Conservation (phyloP, 2,797 vertebrate species). For the Trichosurus vulpecula region DNA sequence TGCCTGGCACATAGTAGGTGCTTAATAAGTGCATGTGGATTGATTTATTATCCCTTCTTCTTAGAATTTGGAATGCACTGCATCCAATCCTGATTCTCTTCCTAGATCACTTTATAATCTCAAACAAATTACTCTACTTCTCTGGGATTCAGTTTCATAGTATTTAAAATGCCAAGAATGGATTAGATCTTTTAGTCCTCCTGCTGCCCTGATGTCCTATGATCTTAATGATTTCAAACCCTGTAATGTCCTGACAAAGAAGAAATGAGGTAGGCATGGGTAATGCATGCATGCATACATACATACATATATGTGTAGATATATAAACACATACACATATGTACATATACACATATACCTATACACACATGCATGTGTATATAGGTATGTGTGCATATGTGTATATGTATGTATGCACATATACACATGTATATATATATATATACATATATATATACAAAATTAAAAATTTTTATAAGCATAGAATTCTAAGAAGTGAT, state of each 20-base stretch:
- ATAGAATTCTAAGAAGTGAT: constrained; percentile 15
- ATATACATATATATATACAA: too few relatives aligned
- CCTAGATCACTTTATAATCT: not conserved
- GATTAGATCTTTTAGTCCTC: not conserved
- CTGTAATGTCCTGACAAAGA: not conserved
- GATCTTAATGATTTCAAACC: not conserved
- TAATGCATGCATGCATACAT: too few relatives aligned
- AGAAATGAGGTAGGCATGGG: not conserved
- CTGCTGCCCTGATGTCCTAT: not conserved
- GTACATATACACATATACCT: too few relatives aligned
- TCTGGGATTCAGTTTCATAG: not conserved
- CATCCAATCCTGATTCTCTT: not conserved
- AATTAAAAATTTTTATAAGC: not conserved
- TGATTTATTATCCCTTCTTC: not conserved
- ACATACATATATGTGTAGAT: too few relatives aligned
- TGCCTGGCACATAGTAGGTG: not conserved
- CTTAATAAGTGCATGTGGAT: not conserved
- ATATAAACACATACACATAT: fast-evolving
- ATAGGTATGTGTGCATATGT: too few relatives aligned
- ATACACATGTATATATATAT: too few relatives aligned
- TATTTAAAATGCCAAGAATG: not conserved
- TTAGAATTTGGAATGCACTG: not conserved
- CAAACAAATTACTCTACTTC: not conserved
- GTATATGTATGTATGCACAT: not conserved
- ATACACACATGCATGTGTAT: too few relatives aligned